Evolutionary conservation across 2,888 invertebrate species (phyloP).

Genomic region (Tipula helvola): DNA sequence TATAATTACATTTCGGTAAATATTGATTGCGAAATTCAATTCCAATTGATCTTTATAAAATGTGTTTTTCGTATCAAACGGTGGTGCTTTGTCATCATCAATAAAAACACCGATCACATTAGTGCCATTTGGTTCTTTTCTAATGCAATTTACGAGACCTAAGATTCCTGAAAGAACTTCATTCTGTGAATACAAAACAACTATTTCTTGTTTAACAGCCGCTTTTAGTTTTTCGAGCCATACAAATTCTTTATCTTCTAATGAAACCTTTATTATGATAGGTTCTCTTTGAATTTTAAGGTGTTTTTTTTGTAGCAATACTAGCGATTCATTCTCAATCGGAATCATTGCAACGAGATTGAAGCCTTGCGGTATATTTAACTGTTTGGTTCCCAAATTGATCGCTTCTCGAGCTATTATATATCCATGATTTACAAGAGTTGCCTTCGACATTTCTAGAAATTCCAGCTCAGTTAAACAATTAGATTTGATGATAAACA

Average conservation of each 20-base stretch:
- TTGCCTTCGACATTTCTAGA: constrained; percentile 36
- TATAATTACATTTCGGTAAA: constrained; percentile 42
- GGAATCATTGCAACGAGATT: constrained; percentile 19
- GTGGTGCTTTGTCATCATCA: constrained; percentile 47
- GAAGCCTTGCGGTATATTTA: constrained; percentile 21
- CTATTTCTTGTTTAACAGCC: constrained; percentile 21
- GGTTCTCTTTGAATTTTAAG: constrained; percentile 20
- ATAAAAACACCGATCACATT: constrained; percentile 50
- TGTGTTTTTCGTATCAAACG: constrained; percentile 48
- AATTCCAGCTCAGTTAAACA: constrained; percentile 23
- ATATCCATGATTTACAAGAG: constrained; percentile 37
- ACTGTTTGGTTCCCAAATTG: constrained; percentile 35
- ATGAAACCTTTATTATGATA: constrained; percentile 18
- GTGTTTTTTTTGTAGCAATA: constrained; percentile 26
- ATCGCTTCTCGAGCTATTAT: constrained; percentile 37
- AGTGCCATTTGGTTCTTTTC: constrained; percentile 64
- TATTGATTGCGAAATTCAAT: constrained; percentile 68
- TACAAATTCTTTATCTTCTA: constrained; percentile 18
- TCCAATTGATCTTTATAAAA: constrained; percentile 27
- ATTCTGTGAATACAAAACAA: constrained; percentile 49
- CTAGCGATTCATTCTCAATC: constrained; percentile 24
- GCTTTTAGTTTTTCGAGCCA: constrained; percentile 29
- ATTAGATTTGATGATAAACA: constrained; percentile 26
- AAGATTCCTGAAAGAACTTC: constrained; percentile 64
- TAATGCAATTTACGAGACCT: constrained; percentile 80